phyloP scores from a whole-genome alignment of 2,113 vertebrate genomes.

The Thamnophis sirtalis region DNA sequence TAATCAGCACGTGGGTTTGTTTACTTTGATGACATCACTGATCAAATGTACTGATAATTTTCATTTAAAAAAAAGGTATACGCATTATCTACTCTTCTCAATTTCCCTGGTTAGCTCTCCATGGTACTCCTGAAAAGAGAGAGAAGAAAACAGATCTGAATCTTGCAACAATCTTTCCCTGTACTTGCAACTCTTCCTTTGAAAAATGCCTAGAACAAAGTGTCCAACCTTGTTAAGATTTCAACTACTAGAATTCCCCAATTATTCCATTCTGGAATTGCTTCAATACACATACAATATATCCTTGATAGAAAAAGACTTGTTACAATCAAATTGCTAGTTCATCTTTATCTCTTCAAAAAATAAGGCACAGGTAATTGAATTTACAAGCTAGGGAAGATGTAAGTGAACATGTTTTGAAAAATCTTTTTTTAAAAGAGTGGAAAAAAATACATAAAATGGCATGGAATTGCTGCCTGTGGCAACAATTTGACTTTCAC shows the following conservation, averaged over 20 bases:
- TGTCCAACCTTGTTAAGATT: too few species aligned
- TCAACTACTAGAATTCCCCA: too few species aligned
- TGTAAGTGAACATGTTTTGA: neutral
- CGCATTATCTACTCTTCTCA: neutral
- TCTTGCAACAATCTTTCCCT: neutral
- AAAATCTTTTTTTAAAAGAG: neutral
- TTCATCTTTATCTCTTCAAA: neutral
- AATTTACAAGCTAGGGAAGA: neutral
- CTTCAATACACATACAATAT: neutral
- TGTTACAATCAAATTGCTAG: neutral
- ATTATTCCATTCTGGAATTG: neutral
- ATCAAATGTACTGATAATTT: too few species aligned
- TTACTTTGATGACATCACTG: too few species aligned
- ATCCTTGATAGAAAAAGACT: neutral
- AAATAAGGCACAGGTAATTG: neutral
- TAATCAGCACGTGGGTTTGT: too few species aligned
- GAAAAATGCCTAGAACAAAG: neutral
- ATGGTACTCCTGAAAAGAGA: neutral
- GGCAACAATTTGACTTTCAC: neutral
- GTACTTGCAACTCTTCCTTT: neutral
- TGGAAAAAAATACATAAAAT: neutral
- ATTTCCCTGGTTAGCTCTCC: neutral
- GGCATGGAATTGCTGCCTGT: neutral
- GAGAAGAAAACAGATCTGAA: neutral
- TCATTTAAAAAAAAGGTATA: too few species aligned